Evolutionary conservation across 2,888 invertebrate species (phyloP), one percentile per base, ranked within the genome.

Genomic region (Theretra japonica): DNA sequence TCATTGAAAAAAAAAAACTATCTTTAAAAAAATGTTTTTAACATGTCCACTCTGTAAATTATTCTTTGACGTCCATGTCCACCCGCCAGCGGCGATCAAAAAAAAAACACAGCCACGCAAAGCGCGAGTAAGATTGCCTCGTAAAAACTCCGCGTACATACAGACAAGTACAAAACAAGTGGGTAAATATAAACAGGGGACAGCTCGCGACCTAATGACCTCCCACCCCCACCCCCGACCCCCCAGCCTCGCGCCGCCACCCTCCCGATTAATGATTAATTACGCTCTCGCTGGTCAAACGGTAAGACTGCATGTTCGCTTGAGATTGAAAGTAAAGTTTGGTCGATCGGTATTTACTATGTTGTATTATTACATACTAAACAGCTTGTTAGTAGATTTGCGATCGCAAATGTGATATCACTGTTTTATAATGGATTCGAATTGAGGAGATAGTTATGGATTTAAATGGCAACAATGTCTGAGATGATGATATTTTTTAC

Each of bases 101-200:
- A 89, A 91, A 90, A 90, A 88, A 65, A 65, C 60, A 86, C 88
- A 86, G 83, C 85, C 88, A 87, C 88, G 90, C 87, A 88, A 78
- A 77, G 82, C 87, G 87, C 88, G 86, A 83, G 86, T 87, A 91
- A 92, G 91, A 92, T 91, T 90, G 88, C 88, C 87, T 90, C 89
- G 88, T 91, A 90, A 91, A 90, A 90, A 86, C 82, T 83, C 83
- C 77, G 21, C 25, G 78, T 77, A 70, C 73, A 68, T 25, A 71
- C 53, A 69, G 73, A 73, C 72, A 73, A 73, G 28, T 48, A 70
- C 58, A 71, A 56, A 71, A 71, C 71, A 75, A 73, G 68, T 59
- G 59, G 70, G 4, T 62, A 48, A 68, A 28, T 68, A 48, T 65
- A 69, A 72, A 72, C 72, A 53, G 71, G 71, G 70, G 71, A 68